Percentiles rank a stretch among this genome's conserved stretches.
phyloP scores from a whole-genome alignment of 2,888 invertebrate genomes.

The Argyresthia albistria region DNA sequence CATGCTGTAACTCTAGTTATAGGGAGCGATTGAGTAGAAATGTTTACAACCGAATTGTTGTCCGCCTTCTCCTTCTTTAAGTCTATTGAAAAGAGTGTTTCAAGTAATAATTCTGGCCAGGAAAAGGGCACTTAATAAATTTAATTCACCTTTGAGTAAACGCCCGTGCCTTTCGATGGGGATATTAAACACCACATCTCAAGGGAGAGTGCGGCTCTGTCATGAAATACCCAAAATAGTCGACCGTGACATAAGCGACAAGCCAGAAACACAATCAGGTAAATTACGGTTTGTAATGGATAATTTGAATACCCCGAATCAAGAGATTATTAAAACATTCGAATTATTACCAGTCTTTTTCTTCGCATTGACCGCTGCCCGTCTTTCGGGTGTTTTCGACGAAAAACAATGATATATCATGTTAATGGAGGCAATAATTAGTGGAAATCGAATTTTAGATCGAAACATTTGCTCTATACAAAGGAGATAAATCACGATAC shows the following conservation, averaged over 20 bases:
- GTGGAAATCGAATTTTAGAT: background rate
- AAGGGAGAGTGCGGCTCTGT: constrained; percentile 15
- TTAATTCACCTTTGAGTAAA: too few species aligned
- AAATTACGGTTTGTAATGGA: background rate
- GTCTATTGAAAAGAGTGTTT: too few species aligned
- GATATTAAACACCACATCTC: too few species aligned
- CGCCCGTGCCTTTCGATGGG: too few species aligned
- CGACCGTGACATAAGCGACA: constrained; percentile 20
- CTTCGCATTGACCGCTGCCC: background rate
- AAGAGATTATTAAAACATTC: background rate
- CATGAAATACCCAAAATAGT: constrained; percentile 16
- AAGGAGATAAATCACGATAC: constrained; percentile 53
- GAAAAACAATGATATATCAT: constrained; percentile 1
- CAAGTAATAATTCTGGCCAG: too few species aligned
- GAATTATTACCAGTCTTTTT: background rate
- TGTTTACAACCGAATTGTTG: too few species aligned
- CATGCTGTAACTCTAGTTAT: too few species aligned
- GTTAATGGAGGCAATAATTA: constrained; percentile 2
- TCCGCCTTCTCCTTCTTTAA: too few species aligned
- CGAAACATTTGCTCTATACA: constrained; percentile 16
- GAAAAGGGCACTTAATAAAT: too few species aligned
- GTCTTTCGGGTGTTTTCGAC: background rate
- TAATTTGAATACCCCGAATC: background rate
- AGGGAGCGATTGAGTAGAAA: too few species aligned
- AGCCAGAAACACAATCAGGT: constrained; percentile 16